Evolutionary conservation across 1,140 invertebrate genomes (phyloP), one percentile per base, ranked within the genome.

Genomic region (Drosophila pseudoananassae): DNA sequence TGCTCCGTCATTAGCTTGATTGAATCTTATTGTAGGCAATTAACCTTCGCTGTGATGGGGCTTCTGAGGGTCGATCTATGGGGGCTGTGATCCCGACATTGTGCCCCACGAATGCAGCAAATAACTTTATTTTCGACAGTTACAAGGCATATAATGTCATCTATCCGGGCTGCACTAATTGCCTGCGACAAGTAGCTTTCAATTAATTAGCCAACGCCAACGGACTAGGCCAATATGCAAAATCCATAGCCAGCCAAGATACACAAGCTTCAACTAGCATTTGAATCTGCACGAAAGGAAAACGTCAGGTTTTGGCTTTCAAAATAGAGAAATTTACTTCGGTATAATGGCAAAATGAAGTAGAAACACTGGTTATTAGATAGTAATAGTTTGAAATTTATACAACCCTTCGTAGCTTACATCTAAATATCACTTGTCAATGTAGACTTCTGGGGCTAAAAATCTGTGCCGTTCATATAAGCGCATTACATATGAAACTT

Each of bases 1-100:
- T 64, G 76, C 59, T 58, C 64, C 84, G 58, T 89, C 78, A 88
- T 89, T 89, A 88, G 84, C 84, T 89, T 89, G 83, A 88, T 88
- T 88, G 84, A 88, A 88, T 88, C 83, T 88, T 88, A 88, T 89
- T 88, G 84, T 78, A 79, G 76, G 78, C 83, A 88, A 88, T 88
- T 88, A 88, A 88, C 83, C 83, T 79, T 81, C 71, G 70, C 82
- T 72, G 82, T 70, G 69, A 61, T 49, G 47, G 76, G 78, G 82
- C 60, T 78, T 56, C 81, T 64, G 60, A 58, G 58, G 64, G 66
- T 54, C 45, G 15, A 9, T 20, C 40, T 25, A 17, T 40, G 45
- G 54, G 36, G 60, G 57, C 57, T 36, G 33, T 43, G 38, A 54
- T 45, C 57, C 60, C 38, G 43, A 40, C 60, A 52, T 50, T 60